These are phyloP conservation scores for Drosophila grimshawi DNA, from an alignment of 1,140 invertebrate genomes.

Conservation along the genomic window DNA sequence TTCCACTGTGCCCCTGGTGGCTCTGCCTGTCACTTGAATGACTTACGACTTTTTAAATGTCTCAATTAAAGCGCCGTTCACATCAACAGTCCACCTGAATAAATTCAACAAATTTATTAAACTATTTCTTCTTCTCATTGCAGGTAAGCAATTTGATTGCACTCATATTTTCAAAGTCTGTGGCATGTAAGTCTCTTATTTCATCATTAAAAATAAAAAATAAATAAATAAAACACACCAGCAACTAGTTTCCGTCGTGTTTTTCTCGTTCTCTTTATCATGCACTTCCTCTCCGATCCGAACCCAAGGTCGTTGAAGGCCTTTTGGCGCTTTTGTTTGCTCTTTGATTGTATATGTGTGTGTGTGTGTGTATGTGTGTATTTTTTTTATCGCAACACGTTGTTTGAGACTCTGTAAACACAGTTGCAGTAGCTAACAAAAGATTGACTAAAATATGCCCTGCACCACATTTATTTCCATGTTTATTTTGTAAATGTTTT, in stretches of 20 bases:
- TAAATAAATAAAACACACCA: slow-evolving; percentile 10
- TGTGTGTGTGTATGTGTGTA: neutral
- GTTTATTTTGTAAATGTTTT: neutral
- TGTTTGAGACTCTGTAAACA: slow-evolving; percentile 38
- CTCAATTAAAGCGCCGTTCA: slow-evolving; percentile 16
- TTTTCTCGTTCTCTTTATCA: slow-evolving; percentile 2
- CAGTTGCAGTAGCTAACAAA: slow-evolving; percentile 7
- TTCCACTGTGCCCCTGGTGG: neutral
- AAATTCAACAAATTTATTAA: slow-evolving; percentile 14
- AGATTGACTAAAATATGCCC: neutral
- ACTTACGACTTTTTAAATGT: slow-evolving; percentile 15
- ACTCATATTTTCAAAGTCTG: neutral
- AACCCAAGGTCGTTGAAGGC: slow-evolving; percentile 50
- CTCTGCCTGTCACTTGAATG: slow-evolving; percentile 3
- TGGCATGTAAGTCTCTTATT: slow-evolving; percentile 37
- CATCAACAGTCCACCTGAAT: neutral
- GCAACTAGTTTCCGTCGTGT: slow-evolving; percentile 34
- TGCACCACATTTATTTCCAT: neutral
- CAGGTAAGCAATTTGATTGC: slow-evolving; percentile 47
- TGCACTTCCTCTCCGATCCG: slow-evolving; percentile 15
- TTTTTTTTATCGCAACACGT: slow-evolving; percentile 32
- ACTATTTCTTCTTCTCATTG: slow-evolving; percentile 28
- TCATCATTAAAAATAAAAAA: slow-evolving; percentile 13
- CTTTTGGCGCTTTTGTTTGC: slow-evolving; percentile 43
- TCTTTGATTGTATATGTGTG: slow-evolving; percentile 24